phyloP scores from a whole-genome alignment of 2,113 vertebrate genomes.

The Solea solea region DNA sequence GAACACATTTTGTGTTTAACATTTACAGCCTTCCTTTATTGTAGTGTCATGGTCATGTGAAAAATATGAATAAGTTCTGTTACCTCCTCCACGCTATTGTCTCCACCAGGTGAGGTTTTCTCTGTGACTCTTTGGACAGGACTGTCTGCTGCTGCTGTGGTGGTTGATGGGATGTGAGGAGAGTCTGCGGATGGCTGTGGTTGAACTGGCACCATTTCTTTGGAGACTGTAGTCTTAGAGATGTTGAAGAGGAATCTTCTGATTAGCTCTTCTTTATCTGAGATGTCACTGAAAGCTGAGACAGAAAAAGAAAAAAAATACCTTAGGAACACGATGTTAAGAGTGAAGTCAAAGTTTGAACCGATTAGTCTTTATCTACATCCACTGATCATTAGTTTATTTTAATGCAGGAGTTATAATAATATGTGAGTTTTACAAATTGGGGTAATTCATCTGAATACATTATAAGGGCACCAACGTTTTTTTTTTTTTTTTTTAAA shows the following conservation, averaged over 20 bases:
- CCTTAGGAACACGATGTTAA: background rate
- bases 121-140: conserved; percentile 36
- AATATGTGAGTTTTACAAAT: background rate
- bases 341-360: background rate
- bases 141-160: conserved; percentile 30
- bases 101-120: conserved; percentile 6
- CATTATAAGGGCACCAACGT: background rate
- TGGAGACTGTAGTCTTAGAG: conserved; percentile 10
- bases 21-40: no score
- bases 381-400: background rate
- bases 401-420: background rate
- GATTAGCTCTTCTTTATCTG: background rate
- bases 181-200: conserved; percentile 33
- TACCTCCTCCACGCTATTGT: conserved; percentile 21
- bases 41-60: background rate
- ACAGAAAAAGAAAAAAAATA: background rate
- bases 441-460: background rate
- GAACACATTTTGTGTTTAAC: no score
- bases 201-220: conserved; percentile 13
- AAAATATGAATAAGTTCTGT: conserved; percentile 9
- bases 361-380: no score
- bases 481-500: no score
- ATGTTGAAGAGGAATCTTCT: conserved; percentile 31
- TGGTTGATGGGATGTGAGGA: conserved; percentile 37
- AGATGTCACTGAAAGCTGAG: background rate